Evolutionary conservation across 2,113 vertebrate species (phyloP), one percentile per base, ranked within the genome.

Genomic region (Pagrus major): DNA sequence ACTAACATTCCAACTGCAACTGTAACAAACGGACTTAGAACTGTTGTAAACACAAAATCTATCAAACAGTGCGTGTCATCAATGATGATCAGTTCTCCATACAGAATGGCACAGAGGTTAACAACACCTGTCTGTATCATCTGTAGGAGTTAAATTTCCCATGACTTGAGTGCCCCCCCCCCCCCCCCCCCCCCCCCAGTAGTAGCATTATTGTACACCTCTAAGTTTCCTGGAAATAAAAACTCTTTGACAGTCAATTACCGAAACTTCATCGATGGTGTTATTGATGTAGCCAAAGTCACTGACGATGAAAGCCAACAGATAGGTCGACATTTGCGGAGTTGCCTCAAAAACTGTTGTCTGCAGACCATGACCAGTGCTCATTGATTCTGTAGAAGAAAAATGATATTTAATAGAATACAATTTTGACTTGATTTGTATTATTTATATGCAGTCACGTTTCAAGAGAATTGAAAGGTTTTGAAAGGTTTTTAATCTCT

Each of bases 231-330:
- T 60, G 60, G n/a, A 54, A 54, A 25, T n/a, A 70, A 21, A 59
- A 65, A 14, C 7, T 27, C 1, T 41, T 18, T 9, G 0, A 3
- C 0, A 1, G 14, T 65, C 21, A 77, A 10, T 81, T 95, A 99
- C 97, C 96, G 23, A 9, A 68, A 92, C 54, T 0, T 55, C 0
- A 0, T 0, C 84, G 9, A 55, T 49, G 3, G 15, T 0, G 0
- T 0, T 0, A 0, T 2, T 0, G 70, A 93, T 25, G 0, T 0
- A 47, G 27, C 0, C 0, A 31, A 95, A 99, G 86, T 97, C 92
- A 49, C 96, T 95, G 91, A 99, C 95, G 1, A 99, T 97, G 86
- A 96, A 98, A 2, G 97, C 98, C 89, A 99, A 81, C 79, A 99
- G 92, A 86, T 99, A 99, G 0, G 97, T 98, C 51, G 98, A 99